These are phyloP conservation scores for Plagiodera versicolora DNA, from an alignment of 2,888 invertebrate species.

Conservation along the genomic window DNA sequence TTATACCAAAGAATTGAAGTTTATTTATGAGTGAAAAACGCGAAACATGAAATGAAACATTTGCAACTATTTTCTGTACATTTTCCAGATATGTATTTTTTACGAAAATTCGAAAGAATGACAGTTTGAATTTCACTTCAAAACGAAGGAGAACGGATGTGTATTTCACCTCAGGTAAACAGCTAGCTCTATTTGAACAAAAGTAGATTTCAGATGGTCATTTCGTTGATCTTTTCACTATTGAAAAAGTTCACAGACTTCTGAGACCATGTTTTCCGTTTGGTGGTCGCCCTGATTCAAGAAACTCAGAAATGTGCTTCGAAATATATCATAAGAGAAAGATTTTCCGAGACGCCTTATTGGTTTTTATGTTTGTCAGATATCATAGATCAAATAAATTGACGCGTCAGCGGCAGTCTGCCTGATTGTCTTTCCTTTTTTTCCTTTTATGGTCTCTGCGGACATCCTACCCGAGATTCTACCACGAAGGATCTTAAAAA, in stretches of 20 bases:
- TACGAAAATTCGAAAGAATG: too few species aligned
- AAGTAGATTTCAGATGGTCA: too few species aligned
- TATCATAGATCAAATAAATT: slow-evolving; percentile 21
- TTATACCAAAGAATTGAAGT: too few species aligned
- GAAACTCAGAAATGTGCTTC: slow-evolving; percentile 7
- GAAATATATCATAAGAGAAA: slow-evolving; percentile 16
- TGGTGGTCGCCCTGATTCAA: slow-evolving; percentile 8
- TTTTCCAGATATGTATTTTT: too few species aligned
- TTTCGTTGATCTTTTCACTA: slow-evolving; percentile 6
- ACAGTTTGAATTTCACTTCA: too few species aligned
- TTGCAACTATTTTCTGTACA: too few species aligned
- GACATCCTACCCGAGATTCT: not conserved
- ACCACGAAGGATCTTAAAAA: not conserved
- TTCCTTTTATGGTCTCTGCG: not conserved
- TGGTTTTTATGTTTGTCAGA: slow-evolving; percentile 12
- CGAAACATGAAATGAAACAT: too few species aligned
- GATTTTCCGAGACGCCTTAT: slow-evolving; percentile 8
- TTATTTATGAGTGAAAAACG: too few species aligned
- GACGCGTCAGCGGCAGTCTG: slow-evolving; percentile 8
- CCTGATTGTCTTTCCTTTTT: slow-evolving; percentile 5
- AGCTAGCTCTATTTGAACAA: too few species aligned
- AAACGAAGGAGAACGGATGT: too few species aligned
- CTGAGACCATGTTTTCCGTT: slow-evolving; percentile 11
- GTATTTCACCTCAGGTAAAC: too few species aligned
- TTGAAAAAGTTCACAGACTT: slow-evolving; percentile 10